phyloP scores from a whole-genome alignment of 2,113 vertebrate genomes.

The Scartelaos histophorus region DNA sequence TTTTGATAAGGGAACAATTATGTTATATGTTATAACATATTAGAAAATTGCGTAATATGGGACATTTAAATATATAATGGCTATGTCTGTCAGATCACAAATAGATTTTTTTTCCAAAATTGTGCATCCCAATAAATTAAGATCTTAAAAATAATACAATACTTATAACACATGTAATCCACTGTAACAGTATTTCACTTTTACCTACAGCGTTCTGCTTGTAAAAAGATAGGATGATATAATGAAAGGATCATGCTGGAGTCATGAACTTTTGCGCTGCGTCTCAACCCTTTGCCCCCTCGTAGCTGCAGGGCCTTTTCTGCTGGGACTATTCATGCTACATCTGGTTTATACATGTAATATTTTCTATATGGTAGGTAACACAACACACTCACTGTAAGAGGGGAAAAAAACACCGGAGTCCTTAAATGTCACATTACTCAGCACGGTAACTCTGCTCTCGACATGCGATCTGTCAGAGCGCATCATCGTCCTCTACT shows the following conservation, averaged over 20 bases:
- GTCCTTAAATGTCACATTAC: conserved; percentile 70
- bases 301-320: conserved; percentile 3
- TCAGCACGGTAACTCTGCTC: conserved; percentile 57
- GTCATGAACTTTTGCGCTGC: conserved; percentile 10
- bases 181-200: no score
- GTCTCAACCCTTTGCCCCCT: conserved; percentile 6
- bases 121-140: no score
- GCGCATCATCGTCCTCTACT: conserved; percentile 54
- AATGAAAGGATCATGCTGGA: background rate
- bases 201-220: background rate
- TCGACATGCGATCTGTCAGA: conserved; percentile 68
- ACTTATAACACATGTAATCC: no score
- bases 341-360: conserved; percentile 1
- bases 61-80: no score
- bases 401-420: conserved; percentile 25
- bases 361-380: conserved; percentile 2
- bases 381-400: conserved; percentile 2
- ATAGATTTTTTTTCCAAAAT: no score
- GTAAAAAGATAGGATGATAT: background rate
- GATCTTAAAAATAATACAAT: no score
- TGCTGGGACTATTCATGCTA: background rate
- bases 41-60: no score
- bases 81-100: no score
- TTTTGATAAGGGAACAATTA: no score
- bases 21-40: no score